A percentile compares a stretch with the other conserved stretches of the same genome.
Conservation (phyloP, 2,113 vertebrate species). For the Mesoclemmys tuberculata region DNA sequence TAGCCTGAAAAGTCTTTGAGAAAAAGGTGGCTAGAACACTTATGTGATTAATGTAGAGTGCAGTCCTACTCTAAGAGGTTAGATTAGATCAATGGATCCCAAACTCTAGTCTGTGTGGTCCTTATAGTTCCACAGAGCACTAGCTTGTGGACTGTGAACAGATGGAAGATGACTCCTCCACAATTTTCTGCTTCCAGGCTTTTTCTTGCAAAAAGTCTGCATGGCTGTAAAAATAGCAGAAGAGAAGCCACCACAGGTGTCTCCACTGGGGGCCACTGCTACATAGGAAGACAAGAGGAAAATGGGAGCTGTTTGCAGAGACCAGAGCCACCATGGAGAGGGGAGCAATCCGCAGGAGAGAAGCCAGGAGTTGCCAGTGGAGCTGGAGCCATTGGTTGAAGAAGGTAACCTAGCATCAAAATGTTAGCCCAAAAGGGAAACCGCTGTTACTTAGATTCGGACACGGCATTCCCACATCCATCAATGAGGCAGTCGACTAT, state of each 20-base stretch:
- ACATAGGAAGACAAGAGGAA: conserved; percentile 47
- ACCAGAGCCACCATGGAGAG: background rate
- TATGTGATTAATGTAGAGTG: background rate
- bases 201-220: accelerated
- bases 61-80: background rate
- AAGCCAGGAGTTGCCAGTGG: background rate
- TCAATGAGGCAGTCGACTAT: too few species aligned
- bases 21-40: background rate
- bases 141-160: background rate
- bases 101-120: background rate
- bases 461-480: too few species aligned
- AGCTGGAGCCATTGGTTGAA: background rate
- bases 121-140: background rate
- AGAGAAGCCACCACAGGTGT: background rate
- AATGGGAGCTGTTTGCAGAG: background rate
- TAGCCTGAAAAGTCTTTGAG: background rate
- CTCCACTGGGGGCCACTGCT: conserved; percentile 70
- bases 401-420: background rate
- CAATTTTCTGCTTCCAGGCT: background rate
- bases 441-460: too few species aligned
- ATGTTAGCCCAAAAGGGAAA: too few species aligned
- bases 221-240: background rate
- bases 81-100: accelerated
- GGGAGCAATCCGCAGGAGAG: background rate
- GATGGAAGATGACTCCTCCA: background rate